Base-by-base conservation (phyloP, 2,888 invertebrate species). In the Himalopsyche kuldschensis region DNA sequence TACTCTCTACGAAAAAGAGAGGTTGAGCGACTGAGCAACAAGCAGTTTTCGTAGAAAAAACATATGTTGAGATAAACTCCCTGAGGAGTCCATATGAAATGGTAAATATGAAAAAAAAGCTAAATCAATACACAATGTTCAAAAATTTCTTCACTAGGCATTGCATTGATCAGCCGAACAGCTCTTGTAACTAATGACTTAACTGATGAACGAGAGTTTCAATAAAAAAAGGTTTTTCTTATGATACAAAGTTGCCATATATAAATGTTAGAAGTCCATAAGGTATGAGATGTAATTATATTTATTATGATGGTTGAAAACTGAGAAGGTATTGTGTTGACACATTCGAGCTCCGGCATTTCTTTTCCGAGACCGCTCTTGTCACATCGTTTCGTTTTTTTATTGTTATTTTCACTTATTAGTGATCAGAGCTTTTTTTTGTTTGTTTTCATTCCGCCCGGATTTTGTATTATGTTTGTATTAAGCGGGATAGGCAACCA, bases 351-450 rank as follows among this genome's bases (percentile, higher is more conserved):
- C 20, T 35, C 0, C 76, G 81, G 76, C 76, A 35, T 77, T 47
- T 76, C 81, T 48, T 30, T 81, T 32, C 47, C 32, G 27, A 30
- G n/a, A 6, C 20, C 55, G 55, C 55, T 55, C 20, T 55, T 55
- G 55, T 55, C 55, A 55, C 55, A 55, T 55, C 55, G 46, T 47
- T 80, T 17, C 75, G 24, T 81, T 77, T 81, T 75, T 81, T 75
- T 77, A n/a, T 41, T n/a, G 35, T 81, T 30, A 48, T 76, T 76
- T 47, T 76, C 15, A 47, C 81, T 81, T 81, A 81, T 81, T 81
- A 81, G 81, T 48, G 81, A 76, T 76, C 55, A 5, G 20, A 20
- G 41, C n/a, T 55, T 10, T 47, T 55, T 55, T 55, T 5, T 24
- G 55, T 55, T 55, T 75, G 32, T 76, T 81, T 81, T 81, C 76